Evolutionary conservation across 2,797 vertebrate species (phyloP).

Genomic region (Anniella stebbinsi): DNA sequence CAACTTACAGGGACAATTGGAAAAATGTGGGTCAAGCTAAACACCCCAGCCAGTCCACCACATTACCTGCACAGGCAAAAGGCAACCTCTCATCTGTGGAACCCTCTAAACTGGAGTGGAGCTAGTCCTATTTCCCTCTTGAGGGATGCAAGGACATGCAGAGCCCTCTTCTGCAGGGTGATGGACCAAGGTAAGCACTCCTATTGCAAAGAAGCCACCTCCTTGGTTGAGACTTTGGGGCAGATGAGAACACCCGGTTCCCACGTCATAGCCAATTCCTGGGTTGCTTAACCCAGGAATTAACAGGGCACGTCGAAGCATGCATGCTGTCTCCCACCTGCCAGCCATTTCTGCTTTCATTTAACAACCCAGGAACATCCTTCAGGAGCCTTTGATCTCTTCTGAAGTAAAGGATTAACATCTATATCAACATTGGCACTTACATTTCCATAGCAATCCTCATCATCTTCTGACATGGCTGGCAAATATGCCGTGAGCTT

Average conservation of each 20-base stretch:
- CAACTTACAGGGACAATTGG: neutral
- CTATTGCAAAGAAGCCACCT: neutral
- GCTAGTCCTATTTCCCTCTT: neutral
- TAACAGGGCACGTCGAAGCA: no score
- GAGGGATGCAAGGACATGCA: neutral
- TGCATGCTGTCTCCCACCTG: no score
- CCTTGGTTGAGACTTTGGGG: neutral
- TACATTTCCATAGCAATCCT: conserved; percentile 99
- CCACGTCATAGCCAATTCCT: neutral
- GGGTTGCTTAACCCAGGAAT: no score
- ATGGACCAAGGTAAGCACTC: neutral
- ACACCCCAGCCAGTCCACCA: no score
- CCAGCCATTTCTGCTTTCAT: no score
- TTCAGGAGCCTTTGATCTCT: no score
- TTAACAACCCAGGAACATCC: neutral
- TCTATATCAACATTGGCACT: conserved; percentile 53
- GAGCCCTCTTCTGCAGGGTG: neutral
- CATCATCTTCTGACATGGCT: conserved; percentile 98
- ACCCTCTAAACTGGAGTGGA: neutral
- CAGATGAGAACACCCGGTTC: neutral
- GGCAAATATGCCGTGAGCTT: conserved; percentile 97
- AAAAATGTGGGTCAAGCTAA: neutral
- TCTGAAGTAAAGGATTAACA: neutral
- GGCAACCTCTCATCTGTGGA: no score
- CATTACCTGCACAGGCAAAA: neutral